A percentile compares a stretch with the other conserved stretches of the same genome.
These are phyloP conservation scores for Drosophila nasuta DNA, from an alignment of 1,140 invertebrate genomes.

Conservation along the genomic window DNA sequence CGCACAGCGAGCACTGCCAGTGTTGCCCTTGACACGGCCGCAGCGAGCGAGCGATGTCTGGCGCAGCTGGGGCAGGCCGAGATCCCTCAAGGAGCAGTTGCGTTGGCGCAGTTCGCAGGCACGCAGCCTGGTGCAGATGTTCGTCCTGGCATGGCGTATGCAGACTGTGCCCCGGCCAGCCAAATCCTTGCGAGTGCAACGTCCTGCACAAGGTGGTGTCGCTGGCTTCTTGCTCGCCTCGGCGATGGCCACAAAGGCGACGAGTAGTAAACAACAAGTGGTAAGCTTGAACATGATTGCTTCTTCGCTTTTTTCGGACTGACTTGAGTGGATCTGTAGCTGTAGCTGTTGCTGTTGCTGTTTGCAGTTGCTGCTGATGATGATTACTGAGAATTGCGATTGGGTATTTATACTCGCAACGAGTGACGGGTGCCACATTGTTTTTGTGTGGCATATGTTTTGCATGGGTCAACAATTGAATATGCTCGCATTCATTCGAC, in stretches of 20 bases:
- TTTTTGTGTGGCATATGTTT: constrained; percentile 5
- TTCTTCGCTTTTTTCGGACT: not conserved
- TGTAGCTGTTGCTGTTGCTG: constrained; percentile 15
- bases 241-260: constrained; percentile 32
- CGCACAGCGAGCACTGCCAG: constrained; percentile 31
- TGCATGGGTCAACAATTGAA: not conserved
- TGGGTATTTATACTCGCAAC: constrained; percentile 34
- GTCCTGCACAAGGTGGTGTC: constrained; percentile 33
- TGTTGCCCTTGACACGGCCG: constrained; percentile 23
- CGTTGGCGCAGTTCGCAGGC: constrained; percentile 59
- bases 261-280: constrained; percentile 33
- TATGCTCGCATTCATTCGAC: not conserved
- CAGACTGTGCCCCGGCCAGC: constrained; percentile 34
- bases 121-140: constrained; percentile 57
- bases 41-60: constrained; percentile 27
- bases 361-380: constrained; percentile 32
- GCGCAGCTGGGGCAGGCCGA: constrained; percentile 22
- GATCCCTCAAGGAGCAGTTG: constrained; percentile 49
- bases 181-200: constrained; percentile 40
- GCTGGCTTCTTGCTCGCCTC: constrained; percentile 15
- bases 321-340: constrained; percentile 10
- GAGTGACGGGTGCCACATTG: not conserved
- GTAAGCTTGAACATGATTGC: constrained; percentile 54
- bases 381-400: constrained; percentile 5
- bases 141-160: constrained; percentile 40